Percentiles rank a stretch among this genome's conserved stretches.
Evolutionary conservation across 92 coral and sea anemone species (phyloP).

Genomic region (Epizoanthus illoricatus): DNA sequence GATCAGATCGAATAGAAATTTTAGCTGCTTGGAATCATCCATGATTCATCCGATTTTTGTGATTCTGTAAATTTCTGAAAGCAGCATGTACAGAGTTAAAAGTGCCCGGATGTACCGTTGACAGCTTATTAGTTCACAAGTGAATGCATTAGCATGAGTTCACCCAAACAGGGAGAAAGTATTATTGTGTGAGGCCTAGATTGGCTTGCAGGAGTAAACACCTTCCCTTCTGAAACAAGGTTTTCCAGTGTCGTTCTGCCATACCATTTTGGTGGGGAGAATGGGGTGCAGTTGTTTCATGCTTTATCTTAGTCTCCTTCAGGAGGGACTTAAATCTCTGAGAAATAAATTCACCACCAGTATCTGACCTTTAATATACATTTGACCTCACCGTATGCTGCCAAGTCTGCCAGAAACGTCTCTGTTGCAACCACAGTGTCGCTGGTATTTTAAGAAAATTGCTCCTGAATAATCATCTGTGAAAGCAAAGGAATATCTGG

Average conservation of each 20-base stretch:
- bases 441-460: slow-evolving; percentile 41
- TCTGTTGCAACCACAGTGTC: slow-evolving; percentile 48
- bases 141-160: too few relatives aligned
- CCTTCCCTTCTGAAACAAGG: slow-evolving; percentile 59
- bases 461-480: slow-evolving; percentile 49
- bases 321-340: slow-evolving; percentile 24
- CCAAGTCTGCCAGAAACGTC: slow-evolving; percentile 50
- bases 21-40: too few relatives aligned
- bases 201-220: slow-evolving; percentile 46
- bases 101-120: too few relatives aligned
- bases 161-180: too few relatives aligned
- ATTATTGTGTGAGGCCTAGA: slow-evolving; percentile 60
- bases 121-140: too few relatives aligned
- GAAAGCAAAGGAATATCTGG: slow-evolving; percentile 46
- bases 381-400: slow-evolving; percentile 41
- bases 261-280: slow-evolving; percentile 62
- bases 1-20: too few relatives aligned
- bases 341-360: slow-evolving; percentile 37
- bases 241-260: slow-evolving; percentile 47
- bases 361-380: slow-evolving; percentile 33
- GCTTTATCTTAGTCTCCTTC: slow-evolving; percentile 30
- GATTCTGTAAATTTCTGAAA: too few relatives aligned
- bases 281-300: slow-evolving; percentile 43
- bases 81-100: too few relatives aligned
- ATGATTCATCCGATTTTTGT: too few relatives aligned